Evolutionary conservation across 1,140 invertebrate genomes (phyloP).

Genomic region (Sinella curviseta): DNA sequence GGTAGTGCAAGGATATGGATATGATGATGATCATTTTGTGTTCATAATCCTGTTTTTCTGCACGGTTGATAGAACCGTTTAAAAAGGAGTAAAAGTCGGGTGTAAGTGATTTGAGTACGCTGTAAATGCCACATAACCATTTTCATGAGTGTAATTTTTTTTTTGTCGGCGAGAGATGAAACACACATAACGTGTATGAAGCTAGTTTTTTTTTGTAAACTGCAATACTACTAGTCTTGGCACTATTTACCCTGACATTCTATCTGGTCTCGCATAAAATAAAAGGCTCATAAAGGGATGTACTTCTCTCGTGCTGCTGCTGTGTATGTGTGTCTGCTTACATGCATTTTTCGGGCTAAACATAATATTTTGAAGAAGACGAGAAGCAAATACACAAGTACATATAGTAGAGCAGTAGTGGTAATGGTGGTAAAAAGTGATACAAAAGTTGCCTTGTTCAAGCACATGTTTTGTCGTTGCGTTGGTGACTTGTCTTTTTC

Average conservation of each 20-base stretch:
- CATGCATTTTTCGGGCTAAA: too few relatives aligned
- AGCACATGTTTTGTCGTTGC: too few relatives aligned
- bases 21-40: too few relatives aligned
- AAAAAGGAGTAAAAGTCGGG: constrained; percentile 46
- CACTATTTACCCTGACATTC: constrained; percentile 5
- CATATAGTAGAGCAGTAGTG: too few relatives aligned
- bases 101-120: constrained; percentile 43
- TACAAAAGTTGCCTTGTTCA: too few relatives aligned
- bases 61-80: constrained; percentile 38
- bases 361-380: too few relatives aligned
- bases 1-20: too few relatives aligned
- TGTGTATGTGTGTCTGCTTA: too few relatives aligned
- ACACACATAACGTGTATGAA: neutral
- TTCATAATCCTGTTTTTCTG: too few relatives aligned
- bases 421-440: too few relatives aligned
- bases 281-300: neutral
- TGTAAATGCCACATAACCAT: constrained; percentile 49
- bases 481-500: too few relatives aligned
- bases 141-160: constrained; percentile 47
- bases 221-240: neutral
- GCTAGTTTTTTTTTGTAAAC: neutral
- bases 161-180: constrained; percentile 12
- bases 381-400: too few relatives aligned
- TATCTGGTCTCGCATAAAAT: neutral
- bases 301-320: neutral